Percentiles rank a stretch among this genome's conserved stretches.
Evolutionary conservation across 2,797 vertebrate species (phyloP).

Genomic region (Trematocara caparti): DNA sequence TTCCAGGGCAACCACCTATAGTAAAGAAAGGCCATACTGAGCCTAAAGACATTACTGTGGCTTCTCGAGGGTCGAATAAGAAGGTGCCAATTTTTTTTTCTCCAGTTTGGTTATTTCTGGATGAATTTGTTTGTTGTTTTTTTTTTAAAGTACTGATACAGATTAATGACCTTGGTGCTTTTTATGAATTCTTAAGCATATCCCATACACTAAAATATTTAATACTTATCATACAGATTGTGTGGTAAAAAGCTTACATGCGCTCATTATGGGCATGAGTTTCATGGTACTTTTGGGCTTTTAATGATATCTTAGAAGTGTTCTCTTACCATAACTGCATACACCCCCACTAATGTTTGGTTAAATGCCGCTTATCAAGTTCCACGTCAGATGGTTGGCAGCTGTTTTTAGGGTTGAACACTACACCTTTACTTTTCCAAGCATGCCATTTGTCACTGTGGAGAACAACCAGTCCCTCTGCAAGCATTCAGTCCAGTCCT

Average conservation of each 20-base stretch:
- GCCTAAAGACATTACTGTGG: slow-evolving; percentile 84
- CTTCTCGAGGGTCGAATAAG: slow-evolving; percentile 90
- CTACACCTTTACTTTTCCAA: not conserved
- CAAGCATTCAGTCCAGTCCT: not conserved
- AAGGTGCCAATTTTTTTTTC: slow-evolving; percentile 77
- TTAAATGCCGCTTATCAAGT: not conserved
- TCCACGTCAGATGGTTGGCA: not conserved
- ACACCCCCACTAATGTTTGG: too few species aligned
- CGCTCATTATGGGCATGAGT: not conserved
- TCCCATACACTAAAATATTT: not conserved
- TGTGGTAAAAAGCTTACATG: not conserved
- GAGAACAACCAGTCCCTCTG: not conserved
- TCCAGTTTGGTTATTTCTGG: not conserved
- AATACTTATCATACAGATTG: not conserved
- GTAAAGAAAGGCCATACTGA: slow-evolving; percentile 87
- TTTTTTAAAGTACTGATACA: not conserved
- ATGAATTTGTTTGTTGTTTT: not conserved
- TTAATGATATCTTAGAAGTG: too few species aligned
- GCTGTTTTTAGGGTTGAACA: not conserved
- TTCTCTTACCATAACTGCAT: too few species aligned
- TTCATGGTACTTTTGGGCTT: not conserved
- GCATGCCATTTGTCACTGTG: not conserved
- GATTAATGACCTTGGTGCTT: not conserved
- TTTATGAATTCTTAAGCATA: not conserved
- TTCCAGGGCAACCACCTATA: slow-evolving; percentile 81